These are phyloP conservation scores for Gobio occitaniae DNA, from an alignment of 2,797 vertebrate genomes.

Conservation along the genomic window DNA sequence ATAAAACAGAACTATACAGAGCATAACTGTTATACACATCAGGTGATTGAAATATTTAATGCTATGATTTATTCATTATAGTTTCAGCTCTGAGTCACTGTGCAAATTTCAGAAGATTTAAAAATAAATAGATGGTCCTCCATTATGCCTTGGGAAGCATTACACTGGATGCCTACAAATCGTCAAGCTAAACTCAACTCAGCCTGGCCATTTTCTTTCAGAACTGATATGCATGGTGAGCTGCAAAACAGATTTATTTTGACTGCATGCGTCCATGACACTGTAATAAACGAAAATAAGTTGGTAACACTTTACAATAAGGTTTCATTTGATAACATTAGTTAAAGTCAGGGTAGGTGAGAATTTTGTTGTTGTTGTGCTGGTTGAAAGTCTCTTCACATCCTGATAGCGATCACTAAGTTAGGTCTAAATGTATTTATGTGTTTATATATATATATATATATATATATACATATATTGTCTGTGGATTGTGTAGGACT, in stretches of 20 bases:
- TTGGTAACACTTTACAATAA: neutral
- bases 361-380: too few relatives aligned
- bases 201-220: constrained; percentile 22
- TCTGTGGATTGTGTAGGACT: too few relatives aligned
- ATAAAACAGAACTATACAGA: neutral
- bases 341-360: neutral
- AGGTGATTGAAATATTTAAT: constrained; percentile 41
- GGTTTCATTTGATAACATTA: neutral
- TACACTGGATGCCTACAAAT: neutral
- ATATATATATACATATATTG: too few relatives aligned
- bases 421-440: too few relatives aligned
- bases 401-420: too few relatives aligned
- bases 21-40: neutral
- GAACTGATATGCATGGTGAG: constrained; percentile 11
- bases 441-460: too few relatives aligned
- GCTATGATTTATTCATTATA: constrained; percentile 55
- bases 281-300: neutral
- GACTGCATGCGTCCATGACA: neutral
- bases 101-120: constrained; percentile 35
- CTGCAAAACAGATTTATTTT: constrained; percentile 13
- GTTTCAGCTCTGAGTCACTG: constrained; percentile 31
- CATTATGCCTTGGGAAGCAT: constrained; percentile 26
- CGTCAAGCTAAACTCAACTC: constrained; percentile 16
- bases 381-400: too few relatives aligned
- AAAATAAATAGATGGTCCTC: constrained; percentile 51